phyloP scores from a whole-genome alignment of 2,888 invertebrate genomes.

The Tipula lateralis region DNA sequence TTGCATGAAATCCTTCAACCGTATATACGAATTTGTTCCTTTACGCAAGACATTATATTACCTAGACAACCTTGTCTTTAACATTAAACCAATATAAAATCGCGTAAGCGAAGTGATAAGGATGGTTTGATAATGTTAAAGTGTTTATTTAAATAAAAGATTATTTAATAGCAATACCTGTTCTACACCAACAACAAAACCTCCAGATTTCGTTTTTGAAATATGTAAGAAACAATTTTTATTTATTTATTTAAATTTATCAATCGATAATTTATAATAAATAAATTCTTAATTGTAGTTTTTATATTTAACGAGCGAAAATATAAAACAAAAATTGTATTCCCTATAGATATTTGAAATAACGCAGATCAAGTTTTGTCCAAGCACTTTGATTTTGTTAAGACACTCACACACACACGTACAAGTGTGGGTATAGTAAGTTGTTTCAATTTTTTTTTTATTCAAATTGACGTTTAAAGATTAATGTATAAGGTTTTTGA shows the following conservation, averaged over 20 bases:
- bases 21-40: too few species aligned
- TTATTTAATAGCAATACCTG: not conserved
- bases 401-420: not conserved
- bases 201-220: not conserved
- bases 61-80: not conserved
- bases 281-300: not conserved
- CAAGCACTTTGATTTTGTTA: not conserved
- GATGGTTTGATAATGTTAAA: not conserved
- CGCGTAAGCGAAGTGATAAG: not conserved
- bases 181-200: constrained; percentile 19
- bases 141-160: not conserved
- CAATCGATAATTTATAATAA: not conserved
- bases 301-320: not conserved
- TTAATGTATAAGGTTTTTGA: not conserved
- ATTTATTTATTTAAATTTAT: constrained; percentile 19
- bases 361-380: not conserved
- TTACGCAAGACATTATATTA: too few species aligned
- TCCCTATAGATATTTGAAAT: not conserved
- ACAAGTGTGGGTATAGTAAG: not conserved
- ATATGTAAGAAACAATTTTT: not conserved
- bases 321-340: not conserved
- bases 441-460: not conserved
- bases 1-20: too few species aligned
- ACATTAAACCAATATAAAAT: not conserved
- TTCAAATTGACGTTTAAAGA: constrained; percentile 4